Conservation (phyloP, 2,888 invertebrate species). For the Drosophila koepferae region DNA sequence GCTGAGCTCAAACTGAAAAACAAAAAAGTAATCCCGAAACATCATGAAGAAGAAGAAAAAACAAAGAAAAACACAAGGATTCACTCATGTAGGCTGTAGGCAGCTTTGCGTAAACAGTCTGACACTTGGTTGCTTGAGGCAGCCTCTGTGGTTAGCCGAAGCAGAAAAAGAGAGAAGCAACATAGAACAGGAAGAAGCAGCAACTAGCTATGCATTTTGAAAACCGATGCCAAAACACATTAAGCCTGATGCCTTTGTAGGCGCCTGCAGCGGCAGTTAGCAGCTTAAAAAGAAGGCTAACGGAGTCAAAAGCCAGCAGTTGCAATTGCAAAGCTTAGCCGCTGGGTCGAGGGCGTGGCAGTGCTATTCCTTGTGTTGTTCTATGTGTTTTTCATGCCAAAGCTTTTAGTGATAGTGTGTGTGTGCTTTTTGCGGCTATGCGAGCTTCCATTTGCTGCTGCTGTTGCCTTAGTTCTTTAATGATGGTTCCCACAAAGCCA, state of each 20-base stretch:
- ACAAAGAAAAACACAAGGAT: constrained; percentile 10
- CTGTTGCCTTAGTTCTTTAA: constrained; percentile 69
- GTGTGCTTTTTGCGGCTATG: constrained; percentile 15
- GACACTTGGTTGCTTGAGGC: constrained; percentile 63
- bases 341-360: background rate
- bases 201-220: constrained; percentile 35
- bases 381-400: constrained; percentile 19
- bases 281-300: constrained; percentile 67
- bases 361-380: constrained; percentile 46
- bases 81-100: constrained; percentile 38
- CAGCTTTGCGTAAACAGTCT: constrained; percentile 57
- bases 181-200: background rate
- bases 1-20: background rate
- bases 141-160: constrained; percentile 57
- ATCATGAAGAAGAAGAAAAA: background rate
- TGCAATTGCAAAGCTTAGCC: constrained; percentile 16
- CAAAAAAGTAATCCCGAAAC: background rate
- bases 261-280: constrained; percentile 57
- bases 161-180: constrained; percentile 15
- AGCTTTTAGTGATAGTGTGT: constrained; percentile 25
- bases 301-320: constrained; percentile 60
- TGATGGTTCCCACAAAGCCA: constrained; percentile 73
- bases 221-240: constrained; percentile 69
- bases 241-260: constrained; percentile 64
- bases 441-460: constrained; percentile 31